These are phyloP conservation scores for Scaptomyza hsui DNA, from an alignment of 1,140 invertebrate species.

Conservation along the genomic window DNA sequence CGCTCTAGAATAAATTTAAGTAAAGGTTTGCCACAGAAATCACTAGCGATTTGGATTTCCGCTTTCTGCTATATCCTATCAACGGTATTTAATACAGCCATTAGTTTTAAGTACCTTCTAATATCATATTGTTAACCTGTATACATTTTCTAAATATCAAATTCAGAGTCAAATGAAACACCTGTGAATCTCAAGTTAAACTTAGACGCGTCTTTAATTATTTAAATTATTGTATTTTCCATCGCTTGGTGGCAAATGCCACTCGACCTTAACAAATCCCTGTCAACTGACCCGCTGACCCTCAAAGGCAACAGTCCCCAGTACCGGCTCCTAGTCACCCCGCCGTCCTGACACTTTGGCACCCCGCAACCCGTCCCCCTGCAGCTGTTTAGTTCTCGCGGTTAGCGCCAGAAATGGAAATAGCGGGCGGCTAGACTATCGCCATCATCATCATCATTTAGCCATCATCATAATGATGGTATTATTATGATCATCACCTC, in stretches of 20 bases:
- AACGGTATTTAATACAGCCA: too few relatives aligned
- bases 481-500: slow-evolving; percentile 17
- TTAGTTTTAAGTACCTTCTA: too few relatives aligned
- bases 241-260: slow-evolving; percentile 13
- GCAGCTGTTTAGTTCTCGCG: slow-evolving; percentile 47
- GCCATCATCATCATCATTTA: slow-evolving; percentile 45
- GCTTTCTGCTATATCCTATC: too few relatives aligned
- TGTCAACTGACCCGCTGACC: slow-evolving; percentile 35
- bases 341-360: not conserved
- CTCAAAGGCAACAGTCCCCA: slow-evolving; percentile 9
- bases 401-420: slow-evolving; percentile 43
- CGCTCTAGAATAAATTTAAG: too few relatives aligned
- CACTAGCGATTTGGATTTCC: too few relatives aligned
- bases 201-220: slow-evolving; percentile 18
- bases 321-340: not conserved
- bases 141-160: not conserved
- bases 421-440: slow-evolving; percentile 47
- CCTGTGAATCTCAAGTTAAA: not conserved
- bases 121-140: too few relatives aligned
- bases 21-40: too few relatives aligned
- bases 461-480: slow-evolving; percentile 29
- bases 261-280: slow-evolving; percentile 20
- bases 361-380: not conserved
- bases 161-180: not conserved
- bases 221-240: slow-evolving; percentile 24